Base-by-base conservation (phyloP, 2,797 vertebrate genomes). In the Oreortyx pictus region DNA sequence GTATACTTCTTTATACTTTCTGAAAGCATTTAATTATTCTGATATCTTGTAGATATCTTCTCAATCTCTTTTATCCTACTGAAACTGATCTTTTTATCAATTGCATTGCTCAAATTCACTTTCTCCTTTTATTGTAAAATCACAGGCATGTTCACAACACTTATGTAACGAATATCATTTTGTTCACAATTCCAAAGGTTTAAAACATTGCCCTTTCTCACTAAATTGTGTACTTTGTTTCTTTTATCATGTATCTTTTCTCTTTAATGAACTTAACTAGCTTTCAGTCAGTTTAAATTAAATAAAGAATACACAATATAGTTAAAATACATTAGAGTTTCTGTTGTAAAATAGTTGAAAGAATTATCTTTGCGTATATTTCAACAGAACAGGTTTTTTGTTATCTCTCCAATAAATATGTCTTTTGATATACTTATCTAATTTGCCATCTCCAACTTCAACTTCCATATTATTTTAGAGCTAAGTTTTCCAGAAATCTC, bases 401-500 rank as follows among this genome's bases (percentile, higher is more conserved):
- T 49, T 39, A 13, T 54, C 29, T 18, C 39, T 65, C 46, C 31
- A 49, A 14, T 14, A 78, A n/a, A 44, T 47, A 62, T 16, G 4
- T 19, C 67, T 8, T 29, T 52, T 52, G 15, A 29, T 52, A 52
- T 65, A 41, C 50, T 57, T 64, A 46, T 57, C 14, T 67, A 39
- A 47, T 25, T 90, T 86, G 18, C 86, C 56, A 18, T 82, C 18
- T 77, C 12, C 9, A 60, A 5, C 46, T 43, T 62, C n/a, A 67
- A 61, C 73, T 86, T 86, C 33, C 59, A 83, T 50, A 77, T 3
- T 29, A 47, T 72, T 90, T 85, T 81, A 90, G 50, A 93, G 33
- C 67, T 70, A 90, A 25, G 11, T 66, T 89, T 96, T 71, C 70
- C 61, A 65, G 61, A 79, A 85, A 78, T 66, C 47, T 83, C 29